Base-by-base conservation (phyloP, 1,140 invertebrate genomes). In the Leptinotarsa texana region DNA sequence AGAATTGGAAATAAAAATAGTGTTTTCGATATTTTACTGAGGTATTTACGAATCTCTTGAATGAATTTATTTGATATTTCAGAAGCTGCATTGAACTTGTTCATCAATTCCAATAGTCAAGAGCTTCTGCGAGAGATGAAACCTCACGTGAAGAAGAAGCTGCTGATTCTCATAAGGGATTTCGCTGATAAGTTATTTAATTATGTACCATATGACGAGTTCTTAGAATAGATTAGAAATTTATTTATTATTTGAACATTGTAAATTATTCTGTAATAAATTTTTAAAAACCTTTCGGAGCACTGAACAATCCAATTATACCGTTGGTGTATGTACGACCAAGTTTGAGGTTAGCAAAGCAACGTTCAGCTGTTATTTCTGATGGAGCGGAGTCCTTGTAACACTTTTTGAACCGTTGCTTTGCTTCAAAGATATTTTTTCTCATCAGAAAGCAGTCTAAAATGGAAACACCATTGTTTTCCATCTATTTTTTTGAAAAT, bases 101-200 rank as follows among this genome's bases (percentile, higher is more conserved):
- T 95, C 84, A 95, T 95, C 82, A 95, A 95, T 82, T 92, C 91
- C 0, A 94, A 95, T 82, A 90, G 92, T 1, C 93, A 95, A 81
- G 93, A 94, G 77, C 85, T 95, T 11, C 82, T 94, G 13, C 93
- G 92, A 81, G 93, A 95, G 87, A 95, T 95, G 93, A 95, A 95
- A 84, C 93, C 93, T 0, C 91, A 93, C 82, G 86, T 95, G 42
- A 91, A 93, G 77, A 89, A 88, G 75, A 94, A 95, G 82, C 86
- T 95, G 2, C 88, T 93, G 5, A 87, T 89, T 65, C 90, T 92
- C 51, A 93, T 95, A 90, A 89, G 89, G 13, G 87, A 89, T 65
- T 95, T 94, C 81, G 89, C 94, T 21, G 90, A 93, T 78, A 91
- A 90, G 77, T 85, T 95, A 13, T 93, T 95, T 72, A 87, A 89